phyloP scores from a whole-genome alignment of 2,113 vertebrate species.

The Lagopus leucura region DNA sequence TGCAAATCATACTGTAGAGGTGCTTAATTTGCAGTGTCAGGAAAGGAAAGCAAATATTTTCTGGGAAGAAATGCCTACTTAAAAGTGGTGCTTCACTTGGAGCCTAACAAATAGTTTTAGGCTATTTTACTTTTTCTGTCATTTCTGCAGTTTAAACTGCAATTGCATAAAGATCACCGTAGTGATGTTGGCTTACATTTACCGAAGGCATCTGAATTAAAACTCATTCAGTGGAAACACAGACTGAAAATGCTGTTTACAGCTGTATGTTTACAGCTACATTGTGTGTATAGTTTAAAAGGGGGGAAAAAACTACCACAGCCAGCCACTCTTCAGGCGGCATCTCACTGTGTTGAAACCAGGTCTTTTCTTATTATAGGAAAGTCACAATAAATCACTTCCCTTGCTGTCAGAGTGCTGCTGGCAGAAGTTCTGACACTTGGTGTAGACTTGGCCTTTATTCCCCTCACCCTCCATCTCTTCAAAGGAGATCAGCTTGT shows the following conservation, averaged over 20 bases:
- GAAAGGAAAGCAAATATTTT: background rate
- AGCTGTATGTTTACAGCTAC: background rate
- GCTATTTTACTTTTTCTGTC: background rate
- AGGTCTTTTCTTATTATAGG: background rate
- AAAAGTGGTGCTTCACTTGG: background rate
- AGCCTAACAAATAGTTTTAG: background rate
- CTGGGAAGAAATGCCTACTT: background rate
- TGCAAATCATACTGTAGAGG: background rate
- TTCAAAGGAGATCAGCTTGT: background rate
- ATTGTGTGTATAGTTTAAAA: background rate
- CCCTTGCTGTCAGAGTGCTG: background rate
- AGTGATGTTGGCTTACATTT: background rate
- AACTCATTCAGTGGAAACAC: background rate
- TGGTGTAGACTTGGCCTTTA: background rate
- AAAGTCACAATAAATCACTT: background rate
- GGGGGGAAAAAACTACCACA: background rate
- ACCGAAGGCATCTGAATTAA: background rate
- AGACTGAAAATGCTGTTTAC: background rate
- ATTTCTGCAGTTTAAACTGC: background rate
- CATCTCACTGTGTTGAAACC: background rate
- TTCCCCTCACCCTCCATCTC: fast-evolving
- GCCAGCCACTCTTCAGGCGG: background rate
- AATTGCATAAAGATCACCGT: background rate
- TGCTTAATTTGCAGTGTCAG: background rate
- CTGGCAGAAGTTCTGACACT: background rate